Percentiles rank a stretch among this genome's conserved stretches.
These are phyloP conservation scores for Phrynosoma platyrhinos DNA, from an alignment of 2,113 vertebrate genomes.

Conservation along the genomic window DNA sequence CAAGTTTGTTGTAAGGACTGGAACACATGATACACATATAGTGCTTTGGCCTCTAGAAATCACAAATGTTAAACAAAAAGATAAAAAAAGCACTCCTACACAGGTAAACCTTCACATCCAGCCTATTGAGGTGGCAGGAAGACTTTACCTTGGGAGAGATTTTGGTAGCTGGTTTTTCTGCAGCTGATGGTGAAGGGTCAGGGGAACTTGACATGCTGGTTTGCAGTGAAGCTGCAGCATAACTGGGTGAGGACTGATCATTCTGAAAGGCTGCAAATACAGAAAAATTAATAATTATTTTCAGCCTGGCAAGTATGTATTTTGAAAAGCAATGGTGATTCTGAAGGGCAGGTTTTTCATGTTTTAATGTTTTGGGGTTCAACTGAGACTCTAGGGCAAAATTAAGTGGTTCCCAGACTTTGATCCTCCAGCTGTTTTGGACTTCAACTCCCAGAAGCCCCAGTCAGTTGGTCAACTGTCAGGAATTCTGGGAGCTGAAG, in stretches of 20 bases:
- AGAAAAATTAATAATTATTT: background rate
- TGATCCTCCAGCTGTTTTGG: too few species aligned
- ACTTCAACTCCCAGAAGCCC: too few species aligned
- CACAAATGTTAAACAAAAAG: too few species aligned
- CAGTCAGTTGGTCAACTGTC: too few species aligned
- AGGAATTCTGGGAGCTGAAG: too few species aligned
- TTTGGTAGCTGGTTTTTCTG: constrained; percentile 49
- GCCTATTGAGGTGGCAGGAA: background rate
- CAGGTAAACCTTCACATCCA: too few species aligned
- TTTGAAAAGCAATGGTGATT: background rate
- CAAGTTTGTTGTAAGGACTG: background rate
- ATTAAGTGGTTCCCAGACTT: background rate
- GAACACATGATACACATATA: background rate
- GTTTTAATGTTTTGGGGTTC: background rate
- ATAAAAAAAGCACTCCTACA: background rate
- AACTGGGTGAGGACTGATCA: constrained; percentile 81
- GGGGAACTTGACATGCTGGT: constrained; percentile 48
- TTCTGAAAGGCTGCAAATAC: constrained; percentile 70
- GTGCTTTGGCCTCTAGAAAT: too few species aligned
- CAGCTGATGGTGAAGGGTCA: constrained; percentile 26
- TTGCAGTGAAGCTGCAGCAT: constrained; percentile 85
- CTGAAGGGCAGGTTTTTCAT: background rate
- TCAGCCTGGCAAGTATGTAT: too few species aligned
- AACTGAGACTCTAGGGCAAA: background rate
- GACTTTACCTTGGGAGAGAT: constrained; percentile 60